Percentiles rank a stretch among this genome's conserved stretches.
Conservation (phyloP, 2,113 vertebrate species). For the Pygoscelis adeliae region DNA sequence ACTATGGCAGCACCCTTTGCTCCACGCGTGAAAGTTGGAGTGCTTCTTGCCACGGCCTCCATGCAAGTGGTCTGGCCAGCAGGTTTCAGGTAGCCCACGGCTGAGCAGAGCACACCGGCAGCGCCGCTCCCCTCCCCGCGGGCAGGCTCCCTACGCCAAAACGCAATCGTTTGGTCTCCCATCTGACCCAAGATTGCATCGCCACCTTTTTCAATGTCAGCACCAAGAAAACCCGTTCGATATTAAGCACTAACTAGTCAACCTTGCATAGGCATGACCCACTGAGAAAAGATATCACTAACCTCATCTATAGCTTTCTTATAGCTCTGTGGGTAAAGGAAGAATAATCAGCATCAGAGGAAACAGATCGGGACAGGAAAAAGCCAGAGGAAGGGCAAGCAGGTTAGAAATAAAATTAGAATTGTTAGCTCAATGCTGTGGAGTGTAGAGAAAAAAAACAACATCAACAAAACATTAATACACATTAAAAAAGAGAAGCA, state of each 20-base stretch:
- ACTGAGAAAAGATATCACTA: constrained; percentile 82
- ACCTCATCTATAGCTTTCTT: constrained; percentile 98
- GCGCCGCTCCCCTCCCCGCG: not conserved
- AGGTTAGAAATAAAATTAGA: constrained; percentile 78
- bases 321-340: constrained; percentile 90
- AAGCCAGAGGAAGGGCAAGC: constrained; percentile 78
- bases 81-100: not conserved
- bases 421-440: constrained; percentile 76
- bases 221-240: constrained; percentile 8
- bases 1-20: not conserved
- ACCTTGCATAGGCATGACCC: constrained; percentile 64
- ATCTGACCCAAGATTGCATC: not conserved
- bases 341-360: constrained; percentile 80
- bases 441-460: constrained; percentile 57
- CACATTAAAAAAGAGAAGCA: constrained; percentile 18
- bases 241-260: constrained; percentile 52
- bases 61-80: not conserved
- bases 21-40: accelerated
- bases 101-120: not conserved
- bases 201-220: constrained; percentile 22
- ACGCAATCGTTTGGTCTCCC: not conserved
- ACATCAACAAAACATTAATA: constrained; percentile 64
- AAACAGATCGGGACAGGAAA: constrained; percentile 75
- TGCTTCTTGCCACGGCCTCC: not conserved
- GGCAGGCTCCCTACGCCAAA: not conserved